These are phyloP conservation scores for Indicator maculatus DNA, from an alignment of 2,113 vertebrate genomes.

Conservation along the genomic window DNA sequence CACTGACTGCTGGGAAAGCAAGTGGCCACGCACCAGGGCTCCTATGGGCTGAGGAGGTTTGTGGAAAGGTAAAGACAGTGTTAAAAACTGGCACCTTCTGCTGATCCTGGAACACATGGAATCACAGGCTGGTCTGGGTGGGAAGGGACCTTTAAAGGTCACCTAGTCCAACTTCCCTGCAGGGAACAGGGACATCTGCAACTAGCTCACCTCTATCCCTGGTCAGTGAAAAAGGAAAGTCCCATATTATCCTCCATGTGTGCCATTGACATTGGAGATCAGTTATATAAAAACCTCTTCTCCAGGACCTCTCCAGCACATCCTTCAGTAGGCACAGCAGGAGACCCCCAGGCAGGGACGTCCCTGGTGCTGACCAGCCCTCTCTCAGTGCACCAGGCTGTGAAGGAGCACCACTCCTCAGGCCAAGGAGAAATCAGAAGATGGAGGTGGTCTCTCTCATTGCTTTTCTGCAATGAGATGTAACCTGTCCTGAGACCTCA, in stretches of 20 bases:
- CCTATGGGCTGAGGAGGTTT: fast-evolving
- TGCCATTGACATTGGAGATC: fast-evolving
- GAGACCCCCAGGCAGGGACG: fast-evolving
- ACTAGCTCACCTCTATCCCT: neutral
- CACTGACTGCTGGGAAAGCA: neutral
- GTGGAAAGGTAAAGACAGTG: fast-evolving
- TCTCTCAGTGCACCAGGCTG: fast-evolving
- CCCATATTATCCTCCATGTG: fast-evolving
- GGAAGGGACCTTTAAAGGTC: neutral
- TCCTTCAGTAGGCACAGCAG: neutral
- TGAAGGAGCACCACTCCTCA: fast-evolving
- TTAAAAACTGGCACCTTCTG: neutral
- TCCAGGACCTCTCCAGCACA: fast-evolving
- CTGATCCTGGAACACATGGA: fast-evolving
- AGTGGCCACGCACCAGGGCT: fast-evolving
- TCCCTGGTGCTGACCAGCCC: neutral
- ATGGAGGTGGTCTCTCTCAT: fast-evolving
- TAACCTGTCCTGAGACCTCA: too few species aligned
- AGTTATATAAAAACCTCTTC: neutral
- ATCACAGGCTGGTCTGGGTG: too few species aligned
- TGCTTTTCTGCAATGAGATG: neutral
- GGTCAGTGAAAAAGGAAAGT: fast-evolving
- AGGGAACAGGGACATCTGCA: neutral
- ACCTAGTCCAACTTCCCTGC: neutral
- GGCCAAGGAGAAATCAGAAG: neutral